Evolutionary conservation across 2,888 invertebrate species (phyloP).

Genomic region (Apotomis turbidana): DNA sequence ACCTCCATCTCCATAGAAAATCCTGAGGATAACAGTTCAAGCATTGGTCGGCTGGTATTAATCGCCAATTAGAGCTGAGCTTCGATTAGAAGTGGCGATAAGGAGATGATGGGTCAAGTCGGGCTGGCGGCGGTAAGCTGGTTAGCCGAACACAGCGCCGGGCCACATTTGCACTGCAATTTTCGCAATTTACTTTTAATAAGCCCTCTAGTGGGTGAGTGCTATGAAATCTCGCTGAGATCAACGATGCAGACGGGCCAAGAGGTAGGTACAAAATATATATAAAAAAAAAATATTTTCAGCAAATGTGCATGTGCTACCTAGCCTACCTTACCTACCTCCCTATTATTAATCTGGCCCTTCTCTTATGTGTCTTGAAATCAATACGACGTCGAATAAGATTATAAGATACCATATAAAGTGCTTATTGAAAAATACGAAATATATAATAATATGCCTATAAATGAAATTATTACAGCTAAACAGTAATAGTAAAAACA

Average conservation of each 20-base stretch:
- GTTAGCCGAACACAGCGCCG: slow-evolving; percentile 70
- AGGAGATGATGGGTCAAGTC: slow-evolving; percentile 50
- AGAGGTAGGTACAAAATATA: slow-evolving; percentile 49
- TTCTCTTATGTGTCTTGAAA: too few relatives aligned
- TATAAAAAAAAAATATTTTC: too few relatives aligned
- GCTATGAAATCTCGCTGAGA: slow-evolving; percentile 67
- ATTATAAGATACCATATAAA: too few relatives aligned
- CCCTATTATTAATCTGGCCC: too few relatives aligned
- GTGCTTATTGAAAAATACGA: too few relatives aligned
- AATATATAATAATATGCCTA: too few relatives aligned
- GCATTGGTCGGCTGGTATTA: slow-evolving; percentile 46
- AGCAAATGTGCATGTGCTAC: too few relatives aligned
- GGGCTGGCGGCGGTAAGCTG: slow-evolving; percentile 61
- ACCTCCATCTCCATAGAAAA: slow-evolving; percentile 44
- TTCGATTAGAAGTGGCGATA: slow-evolving; percentile 40
- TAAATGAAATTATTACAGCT: too few relatives aligned
- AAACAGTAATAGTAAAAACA: too few relatives aligned
- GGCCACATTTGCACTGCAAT: slow-evolving; percentile 81
- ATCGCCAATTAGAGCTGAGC: slow-evolving; percentile 46
- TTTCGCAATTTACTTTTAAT: slow-evolving; percentile 83
- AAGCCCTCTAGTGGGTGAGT: slow-evolving; percentile 72
- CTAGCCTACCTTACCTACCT: too few relatives aligned
- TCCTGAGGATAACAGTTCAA: slow-evolving; percentile 51
- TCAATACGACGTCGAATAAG: too few relatives aligned
- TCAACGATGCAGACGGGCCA: slow-evolving; percentile 50